A percentile compares a stretch with the other conserved stretches of the same genome.
Evolutionary conservation across 2,113 vertebrate genomes (phyloP).

Genomic region (Taurulus bubalis): DNA sequence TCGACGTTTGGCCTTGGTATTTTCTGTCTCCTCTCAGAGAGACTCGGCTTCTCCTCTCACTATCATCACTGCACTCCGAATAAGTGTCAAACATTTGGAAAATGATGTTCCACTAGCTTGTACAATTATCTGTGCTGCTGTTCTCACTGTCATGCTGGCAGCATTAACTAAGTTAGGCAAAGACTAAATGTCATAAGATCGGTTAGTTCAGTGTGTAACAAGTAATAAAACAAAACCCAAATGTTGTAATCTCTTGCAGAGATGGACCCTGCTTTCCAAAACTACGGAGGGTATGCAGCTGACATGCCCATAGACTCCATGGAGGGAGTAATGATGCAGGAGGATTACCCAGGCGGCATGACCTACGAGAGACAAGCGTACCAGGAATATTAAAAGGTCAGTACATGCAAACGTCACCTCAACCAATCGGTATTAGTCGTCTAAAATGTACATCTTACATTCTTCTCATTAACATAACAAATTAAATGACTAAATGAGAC

Average conservation of each 20-base stretch:
- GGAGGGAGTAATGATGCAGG: conserved; percentile 56
- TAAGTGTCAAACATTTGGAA: background rate
- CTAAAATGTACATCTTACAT: background rate
- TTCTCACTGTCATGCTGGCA: background rate
- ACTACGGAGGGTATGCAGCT: background rate
- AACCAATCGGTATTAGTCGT: background rate
- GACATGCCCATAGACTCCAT: conserved; percentile 67
- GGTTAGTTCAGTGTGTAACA: background rate
- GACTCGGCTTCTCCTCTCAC: conserved; percentile 6
- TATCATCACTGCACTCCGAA: background rate
- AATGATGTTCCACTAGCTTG: background rate
- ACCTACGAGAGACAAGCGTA: conserved; percentile 53
- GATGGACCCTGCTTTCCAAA: conserved; percentile 55
- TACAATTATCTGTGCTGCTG: background rate
- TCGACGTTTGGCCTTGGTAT: conserved; percentile 45
- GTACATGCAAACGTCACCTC: background rate
- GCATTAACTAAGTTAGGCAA: background rate
- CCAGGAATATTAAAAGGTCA: conserved; percentile 68
- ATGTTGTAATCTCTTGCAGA: conserved; percentile 62
- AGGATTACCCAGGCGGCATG: conserved; percentile 47
- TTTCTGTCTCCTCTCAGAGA: conserved; percentile 38
- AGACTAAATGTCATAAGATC: background rate
- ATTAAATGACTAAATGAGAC: background rate
- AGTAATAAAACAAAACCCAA: background rate
- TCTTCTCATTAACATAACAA: background rate